A percentile compares a stretch with the other conserved stretches of the same genome.
These are phyloP conservation scores for Steinernema khuongi DNA, from an alignment of 1,140 invertebrate species.

Conservation along the genomic window DNA sequence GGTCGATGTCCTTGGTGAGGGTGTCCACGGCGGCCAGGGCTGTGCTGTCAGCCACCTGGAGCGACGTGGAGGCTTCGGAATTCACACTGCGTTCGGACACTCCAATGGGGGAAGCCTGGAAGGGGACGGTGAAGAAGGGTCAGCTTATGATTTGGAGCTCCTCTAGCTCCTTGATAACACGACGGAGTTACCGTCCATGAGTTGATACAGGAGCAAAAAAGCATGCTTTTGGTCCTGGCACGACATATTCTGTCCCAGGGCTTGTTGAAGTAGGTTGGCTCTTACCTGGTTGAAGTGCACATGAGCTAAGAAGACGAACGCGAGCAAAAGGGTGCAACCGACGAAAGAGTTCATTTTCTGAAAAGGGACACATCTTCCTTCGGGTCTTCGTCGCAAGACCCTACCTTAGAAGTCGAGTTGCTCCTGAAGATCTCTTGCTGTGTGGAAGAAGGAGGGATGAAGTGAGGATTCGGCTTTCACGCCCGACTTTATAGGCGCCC, in stretches of 20 bases:
- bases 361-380: not conserved
- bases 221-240: no score
- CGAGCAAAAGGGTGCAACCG: constrained; percentile 8
- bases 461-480: not conserved
- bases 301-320: not conserved
- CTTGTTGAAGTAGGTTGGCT: not conserved
- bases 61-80: not conserved
- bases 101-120: constrained; percentile 7
- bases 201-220: no score
- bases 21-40: constrained; percentile 18
- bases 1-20: constrained; percentile 12
- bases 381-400: not conserved
- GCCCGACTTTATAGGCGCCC: not conserved
- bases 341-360: not conserved
- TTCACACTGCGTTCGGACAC: constrained; percentile 16
- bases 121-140: not conserved
- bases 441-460: not conserved
- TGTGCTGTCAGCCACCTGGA: constrained; percentile 2
- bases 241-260: no score
- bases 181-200: no score
- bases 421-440: not conserved
- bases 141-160: not conserved
- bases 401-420: constrained; percentile 5
- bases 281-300: not conserved
- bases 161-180: no score